Evolutionary conservation across 2,797 vertebrate genomes (phyloP), one percentile per base, ranked within the genome.

Genomic region (Acrossocheilus wenchowensis): DNA sequence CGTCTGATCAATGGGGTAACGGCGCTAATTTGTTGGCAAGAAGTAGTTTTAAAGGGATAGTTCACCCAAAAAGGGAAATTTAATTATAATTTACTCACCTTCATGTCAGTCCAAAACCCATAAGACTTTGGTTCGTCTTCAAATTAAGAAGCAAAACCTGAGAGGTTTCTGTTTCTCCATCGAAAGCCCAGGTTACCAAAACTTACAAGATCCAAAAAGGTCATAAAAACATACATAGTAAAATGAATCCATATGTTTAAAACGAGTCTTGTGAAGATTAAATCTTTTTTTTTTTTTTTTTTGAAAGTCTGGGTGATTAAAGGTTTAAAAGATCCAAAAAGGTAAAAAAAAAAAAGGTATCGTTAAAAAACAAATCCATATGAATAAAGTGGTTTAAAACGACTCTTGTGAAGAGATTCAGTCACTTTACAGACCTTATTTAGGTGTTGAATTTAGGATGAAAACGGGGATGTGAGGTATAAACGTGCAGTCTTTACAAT

Each of bases 1-100:
- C 94, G 86, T 97, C 96, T 0, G 96, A 97, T 91, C 95, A 94
- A 86, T 95, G 96, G 43, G 97, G 98, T 98, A 94, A 66, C 11
- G 0, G 19, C 0, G 4, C 17, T 48, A 0, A 4, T 77, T 14
- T 62, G 26, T 4, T 66, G 36, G 72, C 21, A 71, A 68, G 64
- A 71, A 15, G 30, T 66, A 17, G 50, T 52, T 71, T 71, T 71
- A 71, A 71, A 71, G 7, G 15, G 26, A 39, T 10, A 39, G 66
- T 34, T 36, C 17, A 21, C 26, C 26, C 26, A 30, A 15, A 64
- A 64, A 64, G 0, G 0, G 0, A 64, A 2, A 6, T 66, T 36
- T 3, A 23, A 17, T 34, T 17, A 12, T 77, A 1, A 14, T 54
- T 36, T 77, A 54, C 48, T 54, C 19, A 0, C 7, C 4, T 8